A percentile compares a stretch with the other conserved stretches of the same genome.
Conservation (phyloP, 1,140 invertebrate genomes). For the Calycopis cecrops region DNA sequence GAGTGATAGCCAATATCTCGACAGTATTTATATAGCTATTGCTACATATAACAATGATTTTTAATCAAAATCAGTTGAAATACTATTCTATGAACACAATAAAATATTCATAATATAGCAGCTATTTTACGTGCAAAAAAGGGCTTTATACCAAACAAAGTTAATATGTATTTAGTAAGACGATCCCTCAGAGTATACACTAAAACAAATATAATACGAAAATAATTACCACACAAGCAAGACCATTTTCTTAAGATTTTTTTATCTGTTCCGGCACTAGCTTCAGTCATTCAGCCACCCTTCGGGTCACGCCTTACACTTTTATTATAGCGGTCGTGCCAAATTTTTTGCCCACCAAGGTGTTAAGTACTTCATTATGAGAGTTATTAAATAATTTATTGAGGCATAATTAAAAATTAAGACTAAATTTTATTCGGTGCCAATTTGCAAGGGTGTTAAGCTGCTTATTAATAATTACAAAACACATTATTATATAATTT, state of each 20-base stretch:
- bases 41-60: too few species aligned
- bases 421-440: conserved; percentile 34
- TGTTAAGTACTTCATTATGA: conserved; percentile 50
- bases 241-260: conserved; percentile 1
- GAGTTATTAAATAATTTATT: conserved; percentile 42
- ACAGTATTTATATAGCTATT: too few species aligned
- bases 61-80: too few species aligned
- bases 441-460: conserved; percentile 21
- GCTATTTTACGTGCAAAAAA: too few species aligned
- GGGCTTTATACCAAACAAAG: too few species aligned
- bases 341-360: conserved; percentile 54
- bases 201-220: conserved; percentile 5
- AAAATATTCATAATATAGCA: too few species aligned
- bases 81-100: too few species aligned
- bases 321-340: conserved; percentile 23
- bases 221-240: conserved; percentile 2
- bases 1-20: neutral
- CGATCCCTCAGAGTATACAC: neutral
- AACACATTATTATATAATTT: too few species aligned
- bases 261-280: conserved; percentile 14
- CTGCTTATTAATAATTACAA: conserved; percentile 43
- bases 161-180: too few species aligned
- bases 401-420: conserved; percentile 61
- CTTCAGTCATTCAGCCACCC: conserved; percentile 19
- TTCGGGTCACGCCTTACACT: conserved; percentile 9